Evolutionary conservation across 2,797 vertebrate species (phyloP).

Genomic region (Anguilla pacifica): DNA sequence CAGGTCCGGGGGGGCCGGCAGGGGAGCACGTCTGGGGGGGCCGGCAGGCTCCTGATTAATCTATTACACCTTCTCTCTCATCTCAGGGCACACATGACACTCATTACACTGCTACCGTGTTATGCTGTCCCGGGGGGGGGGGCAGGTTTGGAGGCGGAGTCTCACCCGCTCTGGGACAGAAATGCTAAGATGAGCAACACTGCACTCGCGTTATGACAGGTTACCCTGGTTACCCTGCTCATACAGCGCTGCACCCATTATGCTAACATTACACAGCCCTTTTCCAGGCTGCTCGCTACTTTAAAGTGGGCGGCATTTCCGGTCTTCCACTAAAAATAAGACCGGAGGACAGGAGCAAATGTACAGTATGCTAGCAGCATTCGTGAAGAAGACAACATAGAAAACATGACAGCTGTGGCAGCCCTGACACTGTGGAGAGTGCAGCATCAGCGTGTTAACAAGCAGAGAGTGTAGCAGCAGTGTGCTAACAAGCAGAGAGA

Average conservation of each 20-base stretch:
- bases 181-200: neutral
- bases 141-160: neutral
- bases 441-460: neutral
- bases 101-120: constrained; percentile 58
- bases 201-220: neutral
- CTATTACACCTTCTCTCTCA: constrained; percentile 61
- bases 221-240: neutral
- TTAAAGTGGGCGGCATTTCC: too few relatives aligned
- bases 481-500: too few relatives aligned
- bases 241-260: neutral
- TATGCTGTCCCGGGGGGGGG: constrained; percentile 50
- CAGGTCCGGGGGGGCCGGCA: neutral
- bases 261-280: neutral
- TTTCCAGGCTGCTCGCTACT: neutral
- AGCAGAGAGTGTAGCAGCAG: too few relatives aligned
- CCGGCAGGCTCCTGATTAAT: constrained; percentile 61
- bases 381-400: too few relatives aligned
- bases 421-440: neutral
- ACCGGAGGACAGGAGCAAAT: too few relatives aligned
- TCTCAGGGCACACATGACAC: constrained; percentile 62
- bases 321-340: too few relatives aligned
- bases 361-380: too few relatives aligned
- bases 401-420: too few relatives aligned
- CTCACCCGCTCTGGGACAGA: neutral
- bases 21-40: constrained; percentile 47